Evolutionary conservation across 2,797 vertebrate species (phyloP).

Genomic region (Coregonus suidteri): DNA sequence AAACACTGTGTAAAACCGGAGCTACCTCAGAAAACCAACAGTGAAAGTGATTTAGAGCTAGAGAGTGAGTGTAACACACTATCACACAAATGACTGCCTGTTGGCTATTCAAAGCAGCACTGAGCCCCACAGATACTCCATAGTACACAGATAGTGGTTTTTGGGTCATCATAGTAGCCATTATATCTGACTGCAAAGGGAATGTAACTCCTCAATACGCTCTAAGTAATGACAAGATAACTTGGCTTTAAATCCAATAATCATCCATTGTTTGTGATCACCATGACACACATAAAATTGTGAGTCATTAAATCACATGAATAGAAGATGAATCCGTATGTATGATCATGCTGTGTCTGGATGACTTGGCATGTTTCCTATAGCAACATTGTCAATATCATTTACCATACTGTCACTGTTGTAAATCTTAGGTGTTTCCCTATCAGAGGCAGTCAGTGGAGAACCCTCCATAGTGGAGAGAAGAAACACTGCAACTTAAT

Average conservation of each 20-base stretch:
- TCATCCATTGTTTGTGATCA: neutral
- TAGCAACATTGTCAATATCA: neutral
- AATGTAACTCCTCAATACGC: neutral
- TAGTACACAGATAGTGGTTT: no score
- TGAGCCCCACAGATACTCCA: neutral
- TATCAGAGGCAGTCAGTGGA: slow-evolving; percentile 2
- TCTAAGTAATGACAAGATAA: neutral
- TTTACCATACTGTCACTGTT: neutral
- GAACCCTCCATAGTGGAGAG: neutral
- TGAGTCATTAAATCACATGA: neutral
- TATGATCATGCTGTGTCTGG: neutral
- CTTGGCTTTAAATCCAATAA: neutral
- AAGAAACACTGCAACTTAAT: neutral
- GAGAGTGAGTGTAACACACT: neutral
- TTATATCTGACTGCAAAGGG: neutral
- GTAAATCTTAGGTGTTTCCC: neutral
- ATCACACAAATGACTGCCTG: neutral
- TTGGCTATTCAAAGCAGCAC: slow-evolving; percentile 21
- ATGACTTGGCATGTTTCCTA: neutral
- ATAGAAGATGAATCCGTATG: neutral
- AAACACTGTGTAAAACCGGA: neutral
- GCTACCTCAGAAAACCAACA: neutral
- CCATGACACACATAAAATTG: neutral
- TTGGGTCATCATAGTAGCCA: neutral
- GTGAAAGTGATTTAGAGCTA: neutral